Evolutionary conservation across 2,888 invertebrate genomes (phyloP), one percentile per base, ranked within the genome.

Genomic region (Lasioglossum marginatum): DNA sequence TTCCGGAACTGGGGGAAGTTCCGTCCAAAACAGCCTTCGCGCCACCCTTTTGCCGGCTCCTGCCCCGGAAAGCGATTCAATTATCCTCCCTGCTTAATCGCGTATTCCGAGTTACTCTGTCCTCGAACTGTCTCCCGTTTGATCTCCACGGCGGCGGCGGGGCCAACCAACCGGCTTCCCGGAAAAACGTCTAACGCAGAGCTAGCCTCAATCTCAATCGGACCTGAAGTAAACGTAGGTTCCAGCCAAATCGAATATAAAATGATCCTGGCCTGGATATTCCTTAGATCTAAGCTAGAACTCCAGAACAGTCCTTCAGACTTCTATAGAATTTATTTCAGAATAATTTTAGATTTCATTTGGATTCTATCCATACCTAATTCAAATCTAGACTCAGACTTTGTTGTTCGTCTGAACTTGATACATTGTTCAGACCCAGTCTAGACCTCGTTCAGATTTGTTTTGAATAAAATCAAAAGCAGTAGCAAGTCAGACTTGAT

Each of bases 31-130:
- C 76, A 76, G 34, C 52, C 75, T 27, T 10, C 52, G n/a, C 23
- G 73, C 23, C 79, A 19, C 37, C 48, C 71, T 80, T 73, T 43
- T 48, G 40, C 3, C 63, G 23, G 16, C n/a, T 40, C 73, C 57
- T 45, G 23, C 48, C 27, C 27, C 45, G 68, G 27, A 77, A 66
- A 48, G 37, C 34, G 68, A 83, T 83, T 83, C 81, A 77, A 78
- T 81, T 82, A 81, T 78, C 63, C 27, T 10, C 37, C 48, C n/a
- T 14, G 70, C 45, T 75, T 82, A 81, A 81, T 81, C 81, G 81
- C 72, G 19, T 63, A 70, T 74, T 80, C 16, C 43, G 16, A 79
- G 60, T 80, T 34, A 52, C 27, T 48, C 72, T 66, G 23, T 48
- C n/a, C n/a, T 16, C 37, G 34, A 8, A 66, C 6, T 23, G 31